Percentiles rank a stretch among this genome's conserved stretches.
phyloP scores from a whole-genome alignment of 2,113 vertebrate genomes.

The Monopterus albus region DNA sequence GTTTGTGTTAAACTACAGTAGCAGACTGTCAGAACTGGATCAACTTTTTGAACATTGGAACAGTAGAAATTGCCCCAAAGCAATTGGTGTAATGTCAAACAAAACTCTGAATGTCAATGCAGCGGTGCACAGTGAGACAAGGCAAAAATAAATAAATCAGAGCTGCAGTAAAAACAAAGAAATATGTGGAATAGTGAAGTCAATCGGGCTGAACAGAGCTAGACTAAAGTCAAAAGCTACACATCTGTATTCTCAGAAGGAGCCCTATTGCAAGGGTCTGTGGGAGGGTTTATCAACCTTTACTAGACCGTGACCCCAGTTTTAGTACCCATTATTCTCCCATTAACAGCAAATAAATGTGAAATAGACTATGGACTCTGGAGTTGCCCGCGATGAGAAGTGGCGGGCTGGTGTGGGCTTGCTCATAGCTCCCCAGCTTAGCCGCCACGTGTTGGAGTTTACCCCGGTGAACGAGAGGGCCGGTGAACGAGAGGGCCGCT shows the following conservation, averaged over 20 bases:
- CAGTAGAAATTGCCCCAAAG: not conserved
- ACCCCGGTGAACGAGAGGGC: too few species aligned
- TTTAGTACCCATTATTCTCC: conserved; percentile 25
- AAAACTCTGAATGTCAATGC: not conserved
- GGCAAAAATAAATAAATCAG: conserved; percentile 19
- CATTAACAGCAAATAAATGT: conserved; percentile 39
- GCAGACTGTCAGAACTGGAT: not conserved
- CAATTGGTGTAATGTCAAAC: conserved; percentile 22
- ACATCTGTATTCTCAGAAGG: conserved; percentile 42
- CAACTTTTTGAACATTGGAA: conserved; percentile 5
- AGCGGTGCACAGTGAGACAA: conserved; percentile 13
- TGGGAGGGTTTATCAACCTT: conserved; percentile 41
- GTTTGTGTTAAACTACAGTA: not conserved
- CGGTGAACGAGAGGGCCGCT: too few species aligned
- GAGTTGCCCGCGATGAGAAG: too few species aligned
- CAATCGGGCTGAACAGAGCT: conserved; percentile 17
- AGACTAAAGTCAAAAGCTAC: conserved; percentile 22
- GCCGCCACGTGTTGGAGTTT: too few species aligned
- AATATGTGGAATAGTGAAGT: conserved; percentile 24
- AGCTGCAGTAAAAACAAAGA: conserved; percentile 20
- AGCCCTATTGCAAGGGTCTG: conserved; percentile 1
- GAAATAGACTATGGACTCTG: conserved; percentile 37
- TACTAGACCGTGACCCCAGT: conserved; percentile 38
- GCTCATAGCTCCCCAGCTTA: too few species aligned
- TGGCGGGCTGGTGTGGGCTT: too few species aligned